Conservation (phyloP, 2,888 invertebrate species). For the Pheosia gnoma region DNA sequence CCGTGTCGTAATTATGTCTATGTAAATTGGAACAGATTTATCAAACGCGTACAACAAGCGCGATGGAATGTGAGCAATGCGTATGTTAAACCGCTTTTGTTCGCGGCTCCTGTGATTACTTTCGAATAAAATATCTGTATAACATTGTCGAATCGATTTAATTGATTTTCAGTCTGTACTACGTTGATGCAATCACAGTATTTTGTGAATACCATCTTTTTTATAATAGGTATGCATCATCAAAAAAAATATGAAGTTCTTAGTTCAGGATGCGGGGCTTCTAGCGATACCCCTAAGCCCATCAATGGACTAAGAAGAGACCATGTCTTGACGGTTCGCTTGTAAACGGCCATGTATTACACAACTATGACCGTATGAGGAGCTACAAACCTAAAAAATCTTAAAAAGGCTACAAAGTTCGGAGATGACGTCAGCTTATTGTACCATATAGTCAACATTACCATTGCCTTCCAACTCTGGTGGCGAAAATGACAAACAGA, state of each 20-base stretch:
- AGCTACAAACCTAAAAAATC: too few relatives aligned
- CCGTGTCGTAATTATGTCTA: conserved; percentile 69
- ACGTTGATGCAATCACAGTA: too few relatives aligned
- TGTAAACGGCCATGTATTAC: too few relatives aligned
- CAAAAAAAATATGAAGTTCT: too few relatives aligned
- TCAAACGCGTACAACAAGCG: conserved; percentile 58
- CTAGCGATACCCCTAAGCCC: too few relatives aligned
- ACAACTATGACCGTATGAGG: too few relatives aligned
- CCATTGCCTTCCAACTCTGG: not conserved
- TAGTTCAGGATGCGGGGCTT: too few relatives aligned
- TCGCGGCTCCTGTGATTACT: conserved; percentile 9
- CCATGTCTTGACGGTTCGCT: too few relatives aligned
- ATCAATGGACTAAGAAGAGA: too few relatives aligned
- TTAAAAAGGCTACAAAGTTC: not conserved
- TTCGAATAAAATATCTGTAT: not conserved
- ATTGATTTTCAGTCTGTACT: not conserved
- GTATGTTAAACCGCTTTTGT: conserved; percentile 33
- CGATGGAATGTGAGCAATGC: conserved; percentile 57
- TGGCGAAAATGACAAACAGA: not conserved
- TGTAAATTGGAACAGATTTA: conserved; percentile 78
- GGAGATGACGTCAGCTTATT: not conserved
- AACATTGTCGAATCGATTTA: not conserved
- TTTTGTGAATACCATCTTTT: too few relatives aligned
- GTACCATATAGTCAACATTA: not conserved
- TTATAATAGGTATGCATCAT: too few relatives aligned